Evolutionary conservation across 2,888 invertebrate genomes (phyloP).

Genomic region (Callyntrura sp.): DNA sequence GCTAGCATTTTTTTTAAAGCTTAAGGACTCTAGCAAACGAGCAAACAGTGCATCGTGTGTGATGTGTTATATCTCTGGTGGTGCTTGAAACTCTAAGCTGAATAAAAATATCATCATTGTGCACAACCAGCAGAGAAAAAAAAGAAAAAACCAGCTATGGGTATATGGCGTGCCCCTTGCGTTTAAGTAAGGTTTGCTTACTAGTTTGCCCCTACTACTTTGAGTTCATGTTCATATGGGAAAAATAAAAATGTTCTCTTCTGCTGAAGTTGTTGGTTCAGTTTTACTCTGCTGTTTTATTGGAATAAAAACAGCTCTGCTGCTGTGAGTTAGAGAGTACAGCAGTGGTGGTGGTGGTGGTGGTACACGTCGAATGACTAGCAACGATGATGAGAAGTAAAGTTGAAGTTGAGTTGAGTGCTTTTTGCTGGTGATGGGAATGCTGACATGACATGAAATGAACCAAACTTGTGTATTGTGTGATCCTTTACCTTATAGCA

Average conservation of each 20-base stretch:
- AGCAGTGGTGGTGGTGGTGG: background rate
- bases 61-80: background rate
- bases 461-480: conserved; percentile 61
- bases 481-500: background rate
- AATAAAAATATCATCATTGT: conserved; percentile 11
- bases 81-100: conserved; percentile 9
- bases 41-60: background rate
- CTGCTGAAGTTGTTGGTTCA: conserved; percentile 70
- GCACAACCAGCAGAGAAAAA: too few relatives aligned
- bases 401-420: conserved; percentile 57
- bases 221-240: conserved; percentile 60
- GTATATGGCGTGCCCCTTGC: conserved; percentile 33
- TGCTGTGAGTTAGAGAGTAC: background rate
- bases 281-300: conserved; percentile 44
- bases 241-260: conserved; percentile 67
- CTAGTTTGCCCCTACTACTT: background rate
- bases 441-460: conserved; percentile 75
- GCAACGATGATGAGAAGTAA: conserved; percentile 42
- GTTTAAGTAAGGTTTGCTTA: background rate
- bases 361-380: too few relatives aligned
- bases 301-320: conserved; percentile 55
- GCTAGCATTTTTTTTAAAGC: conserved; percentile 34
- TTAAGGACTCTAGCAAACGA: conserved; percentile 19
- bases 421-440: conserved; percentile 70
- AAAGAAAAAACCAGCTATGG: conserved; percentile 26